Conservation (phyloP, 2,888 invertebrate genomes). For the Byasa hedistus region DNA sequence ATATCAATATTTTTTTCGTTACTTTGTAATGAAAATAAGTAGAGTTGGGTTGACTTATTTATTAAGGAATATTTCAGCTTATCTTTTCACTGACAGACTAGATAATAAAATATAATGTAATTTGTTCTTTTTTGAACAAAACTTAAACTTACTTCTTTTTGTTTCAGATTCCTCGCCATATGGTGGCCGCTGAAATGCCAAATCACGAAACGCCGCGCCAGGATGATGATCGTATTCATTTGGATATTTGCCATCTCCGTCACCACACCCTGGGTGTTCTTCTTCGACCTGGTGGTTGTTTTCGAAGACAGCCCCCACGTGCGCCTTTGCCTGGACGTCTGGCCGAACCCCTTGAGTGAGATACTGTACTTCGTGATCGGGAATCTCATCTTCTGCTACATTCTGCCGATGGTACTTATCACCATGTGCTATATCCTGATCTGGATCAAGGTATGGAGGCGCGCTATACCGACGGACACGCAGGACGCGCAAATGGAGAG, state of each 20-base stretch:
- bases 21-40: too few relatives aligned
- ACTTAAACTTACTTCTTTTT: slow-evolving; percentile 35
- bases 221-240: slow-evolving; percentile 92
- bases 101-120: too few relatives aligned
- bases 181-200: slow-evolving; percentile 96
- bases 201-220: slow-evolving; percentile 92
- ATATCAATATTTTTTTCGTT: too few relatives aligned
- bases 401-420: slow-evolving; percentile 93
- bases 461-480: slow-evolving; percentile 93
- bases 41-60: too few relatives aligned
- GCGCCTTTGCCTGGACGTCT: slow-evolving; percentile 88
- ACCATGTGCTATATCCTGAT: slow-evolving; percentile 95
- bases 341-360: slow-evolving; percentile 91
- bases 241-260: slow-evolving; percentile 93
- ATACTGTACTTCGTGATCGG: slow-evolving; percentile 93
- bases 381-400: slow-evolving; percentile 93
- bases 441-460: slow-evolving; percentile 93
- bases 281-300: slow-evolving; percentile 89
- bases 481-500: slow-evolving; percentile 95
- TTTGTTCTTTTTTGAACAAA: too few relatives aligned
- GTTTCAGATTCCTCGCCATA: slow-evolving; percentile 95
- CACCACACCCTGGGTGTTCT: slow-evolving; percentile 94
- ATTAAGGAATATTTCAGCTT: too few relatives aligned
- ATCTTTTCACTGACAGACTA: too few relatives aligned
- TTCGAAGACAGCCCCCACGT: slow-evolving; percentile 88